These are phyloP conservation scores for Alosa alosa DNA, from an alignment of 2,113 vertebrate species.

Conservation along the genomic window DNA sequence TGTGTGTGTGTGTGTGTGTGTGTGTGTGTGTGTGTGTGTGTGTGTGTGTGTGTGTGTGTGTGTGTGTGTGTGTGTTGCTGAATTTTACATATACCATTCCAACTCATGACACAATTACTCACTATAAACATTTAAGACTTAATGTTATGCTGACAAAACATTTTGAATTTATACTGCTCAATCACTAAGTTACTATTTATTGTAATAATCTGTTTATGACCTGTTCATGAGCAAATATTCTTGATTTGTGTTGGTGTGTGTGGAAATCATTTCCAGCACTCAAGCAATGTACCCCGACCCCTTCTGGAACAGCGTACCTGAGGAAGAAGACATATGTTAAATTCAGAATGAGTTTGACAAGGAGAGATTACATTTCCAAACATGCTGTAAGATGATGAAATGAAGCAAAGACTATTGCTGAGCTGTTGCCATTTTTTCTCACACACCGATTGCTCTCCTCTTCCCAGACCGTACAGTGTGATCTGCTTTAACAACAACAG, in stretches of 20 bases:
- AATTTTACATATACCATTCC: neutral
- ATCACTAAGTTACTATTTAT: neutral
- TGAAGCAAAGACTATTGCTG: neutral
- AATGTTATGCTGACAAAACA: neutral
- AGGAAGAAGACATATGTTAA: slow-evolving; percentile 5
- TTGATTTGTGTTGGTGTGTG: neutral
- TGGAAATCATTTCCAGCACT: neutral
- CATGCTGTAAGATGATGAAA: neutral
- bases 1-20: neutral
- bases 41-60: neutral
- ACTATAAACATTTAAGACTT: neutral
- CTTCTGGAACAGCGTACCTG: neutral
- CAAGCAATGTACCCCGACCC: neutral
- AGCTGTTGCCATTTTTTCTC: neutral
- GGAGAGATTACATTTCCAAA: neutral
- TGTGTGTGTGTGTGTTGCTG: neutral
- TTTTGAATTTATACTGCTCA: neutral
- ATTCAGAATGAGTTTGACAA: neutral
- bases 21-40: neutral
- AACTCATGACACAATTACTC: neutral
- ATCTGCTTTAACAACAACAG: neutral
- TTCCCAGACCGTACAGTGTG: neutral
- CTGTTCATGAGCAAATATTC: neutral
- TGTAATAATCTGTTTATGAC: neutral
- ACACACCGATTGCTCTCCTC: neutral